Evolutionary conservation across 2,113 vertebrate genomes (phyloP).

Genomic region (Caretta caretta): DNA sequence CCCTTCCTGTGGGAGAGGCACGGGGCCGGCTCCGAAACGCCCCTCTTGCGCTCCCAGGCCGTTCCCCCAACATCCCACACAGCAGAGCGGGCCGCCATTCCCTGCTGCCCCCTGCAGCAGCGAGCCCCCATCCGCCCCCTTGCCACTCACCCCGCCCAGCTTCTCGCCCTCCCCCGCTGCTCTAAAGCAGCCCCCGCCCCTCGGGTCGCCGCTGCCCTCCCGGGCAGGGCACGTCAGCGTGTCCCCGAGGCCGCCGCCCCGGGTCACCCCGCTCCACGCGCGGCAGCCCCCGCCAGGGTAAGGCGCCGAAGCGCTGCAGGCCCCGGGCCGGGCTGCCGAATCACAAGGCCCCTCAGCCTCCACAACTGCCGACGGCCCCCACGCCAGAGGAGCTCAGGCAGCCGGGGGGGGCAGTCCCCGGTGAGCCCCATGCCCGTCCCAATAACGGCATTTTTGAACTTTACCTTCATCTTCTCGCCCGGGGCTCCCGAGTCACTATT

Average conservation of each 20-base stretch:
- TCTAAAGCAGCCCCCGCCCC: neutral
- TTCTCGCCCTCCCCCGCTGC: neutral
- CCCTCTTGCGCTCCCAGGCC: neutral
- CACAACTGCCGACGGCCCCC: too few relatives aligned
- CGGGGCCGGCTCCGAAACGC: neutral
- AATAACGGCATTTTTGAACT: neutral
- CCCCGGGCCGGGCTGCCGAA: accelerated
- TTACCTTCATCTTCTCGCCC: slow-evolving; percentile 64
- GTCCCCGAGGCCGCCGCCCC: neutral
- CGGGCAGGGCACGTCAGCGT: too few relatives aligned
- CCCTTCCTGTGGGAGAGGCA: too few relatives aligned
- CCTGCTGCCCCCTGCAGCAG: neutral
- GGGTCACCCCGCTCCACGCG: neutral
- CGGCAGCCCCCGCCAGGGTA: accelerated
- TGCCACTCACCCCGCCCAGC: neutral
- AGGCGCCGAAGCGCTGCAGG: accelerated
- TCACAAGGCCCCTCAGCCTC: neutral
- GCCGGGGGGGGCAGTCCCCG: neutral
- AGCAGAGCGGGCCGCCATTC: neutral
- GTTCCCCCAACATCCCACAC: neutral
- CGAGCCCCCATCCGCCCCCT: neutral
- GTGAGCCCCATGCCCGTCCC: accelerated
- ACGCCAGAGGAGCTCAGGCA: neutral
- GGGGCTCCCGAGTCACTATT: accelerated
- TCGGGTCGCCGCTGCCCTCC: accelerated